phyloP scores from a whole-genome alignment of 2,888 invertebrate genomes.

The Elgonia sp. region DNA sequence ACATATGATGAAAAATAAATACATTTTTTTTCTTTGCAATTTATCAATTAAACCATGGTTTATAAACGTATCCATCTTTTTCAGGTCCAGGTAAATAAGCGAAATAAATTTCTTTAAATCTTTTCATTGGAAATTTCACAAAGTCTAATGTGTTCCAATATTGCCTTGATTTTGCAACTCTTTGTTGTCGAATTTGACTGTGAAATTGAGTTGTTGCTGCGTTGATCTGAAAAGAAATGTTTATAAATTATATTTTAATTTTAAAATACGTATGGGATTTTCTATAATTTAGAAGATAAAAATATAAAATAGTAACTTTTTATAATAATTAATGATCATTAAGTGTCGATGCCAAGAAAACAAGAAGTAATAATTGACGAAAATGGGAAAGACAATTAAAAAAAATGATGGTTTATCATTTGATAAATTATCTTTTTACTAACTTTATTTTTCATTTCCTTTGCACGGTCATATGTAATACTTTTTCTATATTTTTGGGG shows the following conservation, averaged over 20 bases:
- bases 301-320: no score
- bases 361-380: no score
- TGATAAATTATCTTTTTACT: neutral
- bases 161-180: slow-evolving; percentile 78
- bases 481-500: slow-evolving; percentile 62
- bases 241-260: no score
- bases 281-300: no score
- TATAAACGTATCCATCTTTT: slow-evolving; percentile 81
- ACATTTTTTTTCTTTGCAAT: neutral
- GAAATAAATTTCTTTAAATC: slow-evolving; percentile 84
- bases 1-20: neutral
- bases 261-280: no score
- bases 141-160: slow-evolving; percentile 84
- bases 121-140: slow-evolving; percentile 81
- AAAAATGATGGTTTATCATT: slow-evolving; percentile 5
- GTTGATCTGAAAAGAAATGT: slow-evolving; percentile 78
- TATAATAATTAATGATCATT: no score
- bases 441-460: slow-evolving; percentile 80
- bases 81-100: slow-evolving; percentile 80
- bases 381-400: no score
- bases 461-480: slow-evolving; percentile 78
- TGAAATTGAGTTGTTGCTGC: slow-evolving; percentile 78
- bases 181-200: slow-evolving; percentile 79
- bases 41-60: slow-evolving; percentile 75
- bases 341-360: no score